Evolutionary conservation across 2,888 invertebrate species (phyloP).

Genomic region (Marasmarcha lunaedactyla): DNA sequence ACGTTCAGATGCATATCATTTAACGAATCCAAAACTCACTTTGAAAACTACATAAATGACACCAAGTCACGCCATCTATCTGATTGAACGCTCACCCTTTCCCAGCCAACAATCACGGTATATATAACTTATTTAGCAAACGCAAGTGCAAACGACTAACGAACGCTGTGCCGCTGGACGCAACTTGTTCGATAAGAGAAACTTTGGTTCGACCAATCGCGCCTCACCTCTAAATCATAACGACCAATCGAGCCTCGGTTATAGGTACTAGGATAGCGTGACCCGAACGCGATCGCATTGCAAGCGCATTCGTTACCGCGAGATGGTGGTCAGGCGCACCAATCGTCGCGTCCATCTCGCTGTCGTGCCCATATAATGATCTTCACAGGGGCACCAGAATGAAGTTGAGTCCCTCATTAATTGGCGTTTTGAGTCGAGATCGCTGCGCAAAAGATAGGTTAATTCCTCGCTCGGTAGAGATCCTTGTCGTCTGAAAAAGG

Average conservation of each 20-base stretch:
- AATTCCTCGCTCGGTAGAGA: slow-evolving; percentile 65
- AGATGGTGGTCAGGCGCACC: slow-evolving; percentile 61
- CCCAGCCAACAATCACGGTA: slow-evolving; percentile 48
- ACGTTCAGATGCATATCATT: slow-evolving; percentile 61
- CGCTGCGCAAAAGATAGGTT: slow-evolving; percentile 68
- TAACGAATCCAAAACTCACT: slow-evolving; percentile 62
- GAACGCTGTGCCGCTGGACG: slow-evolving; percentile 55
- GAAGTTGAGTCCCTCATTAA: slow-evolving; percentile 71
- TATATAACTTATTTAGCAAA: slow-evolving; percentile 65
- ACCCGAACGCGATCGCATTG: slow-evolving; percentile 66
- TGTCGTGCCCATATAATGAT: slow-evolving; percentile 71
- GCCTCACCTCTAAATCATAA: slow-evolving; percentile 51
- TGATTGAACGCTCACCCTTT: slow-evolving; percentile 54
- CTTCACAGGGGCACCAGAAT: slow-evolving; percentile 69
- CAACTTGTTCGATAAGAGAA: slow-evolving; percentile 43
- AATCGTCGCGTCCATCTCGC: slow-evolving; percentile 68
- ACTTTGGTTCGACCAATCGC: slow-evolving; percentile 55
- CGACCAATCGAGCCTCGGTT: slow-evolving; percentile 51
- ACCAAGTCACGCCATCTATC: slow-evolving; percentile 67
- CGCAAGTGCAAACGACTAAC: slow-evolving; percentile 59
- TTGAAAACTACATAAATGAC: slow-evolving; percentile 57
- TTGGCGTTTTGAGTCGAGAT: slow-evolving; percentile 70
- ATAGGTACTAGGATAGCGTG: slow-evolving; percentile 63
- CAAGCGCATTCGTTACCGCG: slow-evolving; percentile 63
- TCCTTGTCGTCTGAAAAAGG: slow-evolving; percentile 68